Evolutionary conservation across 2,113 vertebrate genomes (phyloP), one percentile per base, ranked within the genome.

Genomic region (Saccopteryx leptura): DNA sequence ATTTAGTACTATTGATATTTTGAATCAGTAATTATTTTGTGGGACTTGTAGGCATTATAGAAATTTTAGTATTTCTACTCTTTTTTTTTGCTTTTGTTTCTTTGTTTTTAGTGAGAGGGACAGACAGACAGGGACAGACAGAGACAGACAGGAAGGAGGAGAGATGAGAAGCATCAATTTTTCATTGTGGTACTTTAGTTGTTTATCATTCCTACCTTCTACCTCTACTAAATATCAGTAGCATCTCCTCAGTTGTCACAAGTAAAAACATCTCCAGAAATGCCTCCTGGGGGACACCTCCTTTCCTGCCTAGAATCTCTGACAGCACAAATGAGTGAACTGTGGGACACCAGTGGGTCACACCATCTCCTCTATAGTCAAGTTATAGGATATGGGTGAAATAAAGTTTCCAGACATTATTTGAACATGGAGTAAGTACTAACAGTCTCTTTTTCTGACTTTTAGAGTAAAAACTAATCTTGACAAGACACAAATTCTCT

Each of bases 211-310:
- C 12, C 17, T 80, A 46, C 9, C 14, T 39, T 82, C 84, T 54
- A 48, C 24, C 4, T 23, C 12, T 14, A 18, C 12, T 68, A 66
- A 39, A 76, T 60, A 2, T 50, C 24, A 75, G 19, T 18, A 89
- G 10, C 6, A 87, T 17, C 48, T 58, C 6, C n/a, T 11, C 24
- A 61, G 18, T 13, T 46, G 6, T 60, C 60, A 28, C 17, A 78
- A 91, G 12, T n/a, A 65, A 66, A 93, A 52, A 82, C 33, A 9
- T 39, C 39, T 95, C 33, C 56, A 66, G 18, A 76, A 81, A 63
- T 58, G 33, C 17, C 24, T 1, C 26, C 8, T 4, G 2, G 5
- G 13, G 12, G 18, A 31, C 18, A n/a, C 60, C 66, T 1, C 1
- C 2, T 5, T 61, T 81, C 13, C 54, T n/a, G 24, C n/a, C 56